Evolutionary conservation across 2,888 invertebrate species (phyloP).

Genomic region (Uropetala carovei): DNA sequence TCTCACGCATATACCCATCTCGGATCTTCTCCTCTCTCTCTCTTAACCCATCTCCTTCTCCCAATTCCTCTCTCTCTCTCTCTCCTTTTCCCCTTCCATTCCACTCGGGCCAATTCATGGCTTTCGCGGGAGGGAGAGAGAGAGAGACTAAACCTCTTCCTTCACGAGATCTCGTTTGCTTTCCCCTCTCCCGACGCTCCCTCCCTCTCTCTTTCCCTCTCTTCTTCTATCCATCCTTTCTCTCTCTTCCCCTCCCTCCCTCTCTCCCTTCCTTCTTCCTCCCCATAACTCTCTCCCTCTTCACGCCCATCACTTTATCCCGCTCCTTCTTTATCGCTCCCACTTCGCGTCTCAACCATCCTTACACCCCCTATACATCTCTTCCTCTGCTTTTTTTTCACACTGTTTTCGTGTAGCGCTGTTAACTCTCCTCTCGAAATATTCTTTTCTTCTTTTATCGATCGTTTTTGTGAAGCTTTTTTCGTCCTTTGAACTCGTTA

Average conservation of each 20-base stretch:
- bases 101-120: not conserved
- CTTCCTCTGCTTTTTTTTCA: not conserved
- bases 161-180: not conserved
- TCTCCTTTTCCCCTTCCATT: no score
- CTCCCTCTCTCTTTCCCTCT: not conserved
- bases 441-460: not conserved
- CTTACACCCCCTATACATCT: not conserved
- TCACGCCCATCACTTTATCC: slow-evolving; percentile 2
- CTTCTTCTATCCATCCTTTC: not conserved
- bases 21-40: slow-evolving; percentile 3
- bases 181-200: not conserved
- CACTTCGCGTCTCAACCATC: not conserved
- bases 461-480: not conserved
- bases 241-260: not conserved
- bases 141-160: not conserved
- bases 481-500: not conserved
- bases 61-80: not conserved
- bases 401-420: not conserved
- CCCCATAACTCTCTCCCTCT: not conserved
- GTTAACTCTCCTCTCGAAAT: not conserved
- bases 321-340: not conserved
- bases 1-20: slow-evolving; percentile 40
- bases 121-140: not conserved
- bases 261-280: not conserved
- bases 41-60: not conserved